Conservation (phyloP, 2,797 vertebrate species). For the Apogon talboti region DNA sequence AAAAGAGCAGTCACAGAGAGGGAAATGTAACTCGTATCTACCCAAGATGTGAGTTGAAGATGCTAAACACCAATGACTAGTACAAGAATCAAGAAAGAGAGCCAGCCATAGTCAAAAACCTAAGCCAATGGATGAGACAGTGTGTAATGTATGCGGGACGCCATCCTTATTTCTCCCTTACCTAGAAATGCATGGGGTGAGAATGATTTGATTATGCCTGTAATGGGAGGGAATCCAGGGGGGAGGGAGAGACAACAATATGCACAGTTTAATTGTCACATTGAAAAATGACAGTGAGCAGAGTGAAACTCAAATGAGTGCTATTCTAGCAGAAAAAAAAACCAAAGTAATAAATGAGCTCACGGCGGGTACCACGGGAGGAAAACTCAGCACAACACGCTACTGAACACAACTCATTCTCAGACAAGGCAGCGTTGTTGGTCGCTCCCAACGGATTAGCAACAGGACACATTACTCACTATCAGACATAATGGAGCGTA, state of each 20-base stretch:
- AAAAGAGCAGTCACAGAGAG: slow-evolving; percentile 17
- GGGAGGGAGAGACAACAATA: slow-evolving; percentile 82
- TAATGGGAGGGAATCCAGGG: slow-evolving; percentile 79
- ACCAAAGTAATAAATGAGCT: slow-evolving; percentile 10
- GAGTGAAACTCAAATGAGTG: slow-evolving; percentile 26
- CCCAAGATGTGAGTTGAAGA: slow-evolving; percentile 26
- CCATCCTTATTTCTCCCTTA: slow-evolving; percentile 89
- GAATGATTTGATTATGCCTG: slow-evolving; percentile 97
- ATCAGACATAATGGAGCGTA: slow-evolving; percentile 9
- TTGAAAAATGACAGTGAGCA: slow-evolving; percentile 40
- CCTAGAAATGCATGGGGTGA: slow-evolving; percentile 96
- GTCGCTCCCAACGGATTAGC: background rate
- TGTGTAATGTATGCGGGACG: slow-evolving; percentile 39
- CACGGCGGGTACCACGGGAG: background rate
- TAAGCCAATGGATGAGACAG: slow-evolving; percentile 48
- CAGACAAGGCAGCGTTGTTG: slow-evolving; percentile 22
- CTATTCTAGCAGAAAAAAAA: slow-evolving; percentile 9
- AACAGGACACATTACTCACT: slow-evolving; percentile 14
- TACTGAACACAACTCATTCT: background rate
- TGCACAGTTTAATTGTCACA: slow-evolving; percentile 63
- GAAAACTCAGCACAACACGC: background rate
- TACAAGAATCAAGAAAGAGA: slow-evolving; percentile 41
- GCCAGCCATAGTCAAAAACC: slow-evolving; percentile 52
- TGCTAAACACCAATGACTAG: slow-evolving; percentile 35
- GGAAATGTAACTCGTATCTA: slow-evolving; percentile 19